These are phyloP conservation scores for Stichodactyla mertensii DNA, from an alignment of 64 coral and sea anemone species.

Conservation along the genomic window DNA sequence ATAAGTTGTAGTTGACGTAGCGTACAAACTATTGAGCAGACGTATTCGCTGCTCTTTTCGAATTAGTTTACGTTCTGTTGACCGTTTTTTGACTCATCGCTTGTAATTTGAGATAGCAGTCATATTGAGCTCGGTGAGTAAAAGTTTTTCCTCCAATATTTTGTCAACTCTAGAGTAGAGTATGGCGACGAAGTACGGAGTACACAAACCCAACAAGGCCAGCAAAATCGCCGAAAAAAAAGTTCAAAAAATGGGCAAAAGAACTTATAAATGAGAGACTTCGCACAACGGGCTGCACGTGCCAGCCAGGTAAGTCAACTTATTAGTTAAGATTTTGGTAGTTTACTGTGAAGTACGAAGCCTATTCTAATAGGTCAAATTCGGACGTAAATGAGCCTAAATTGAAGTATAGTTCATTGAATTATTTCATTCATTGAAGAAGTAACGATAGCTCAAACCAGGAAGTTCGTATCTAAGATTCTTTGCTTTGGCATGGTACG, in stretches of 20 bases:
- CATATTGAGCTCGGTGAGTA: neutral
- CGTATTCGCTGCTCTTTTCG: conserved; percentile 9
- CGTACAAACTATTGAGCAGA: neutral
- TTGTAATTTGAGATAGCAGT: conserved; percentile 24
- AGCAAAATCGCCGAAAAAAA: neutral
- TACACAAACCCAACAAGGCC: conserved; percentile 17
- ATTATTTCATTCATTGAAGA: conserved; percentile 13
- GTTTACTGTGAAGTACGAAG: neutral
- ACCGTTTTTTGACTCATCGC: conserved; percentile 1
- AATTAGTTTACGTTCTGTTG: neutral
- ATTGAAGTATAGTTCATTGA: neutral
- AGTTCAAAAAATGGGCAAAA: conserved; percentile 19
- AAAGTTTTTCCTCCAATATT: conserved; percentile 16
- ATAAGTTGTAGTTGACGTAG: neutral
- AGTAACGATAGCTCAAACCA: neutral
- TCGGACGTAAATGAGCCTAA: neutral
- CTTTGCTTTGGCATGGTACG: neutral
- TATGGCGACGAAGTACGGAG: conserved; percentile 13
- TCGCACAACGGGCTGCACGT: neutral
- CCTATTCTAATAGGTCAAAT: neutral
- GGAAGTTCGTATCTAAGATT: conserved; percentile 4
- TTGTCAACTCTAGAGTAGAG: conserved; percentile 13
- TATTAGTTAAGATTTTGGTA: neutral
- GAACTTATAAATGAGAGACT: conserved; percentile 7
- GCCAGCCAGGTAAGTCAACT: conserved; percentile 15